Conservation (phyloP, 2,113 vertebrate genomes). For the Pedionomus torquatus region DNA sequence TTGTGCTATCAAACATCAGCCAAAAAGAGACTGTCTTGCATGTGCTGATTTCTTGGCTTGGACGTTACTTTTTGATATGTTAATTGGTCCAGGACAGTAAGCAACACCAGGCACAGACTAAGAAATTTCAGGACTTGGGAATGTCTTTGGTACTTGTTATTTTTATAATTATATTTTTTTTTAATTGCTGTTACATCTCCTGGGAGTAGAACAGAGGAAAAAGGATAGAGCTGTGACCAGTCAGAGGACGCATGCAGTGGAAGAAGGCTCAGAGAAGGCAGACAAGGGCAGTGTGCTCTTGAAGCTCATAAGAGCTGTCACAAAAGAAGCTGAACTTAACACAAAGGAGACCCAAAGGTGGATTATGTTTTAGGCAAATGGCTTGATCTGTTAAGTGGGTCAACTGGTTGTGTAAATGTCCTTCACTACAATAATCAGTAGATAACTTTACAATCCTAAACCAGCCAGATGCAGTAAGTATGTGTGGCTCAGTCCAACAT, state of each 20-base stretch:
- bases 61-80: not conserved
- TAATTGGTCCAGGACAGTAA: not conserved
- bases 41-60: not conserved
- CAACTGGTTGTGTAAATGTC: not conserved
- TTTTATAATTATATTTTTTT: not conserved
- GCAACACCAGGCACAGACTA: not conserved
- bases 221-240: not conserved
- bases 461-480: not conserved
- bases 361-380: not conserved
- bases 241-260: accelerated
- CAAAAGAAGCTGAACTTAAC: not conserved
- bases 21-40: not conserved
- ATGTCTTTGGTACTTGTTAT: accelerated
- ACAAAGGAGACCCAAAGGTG: accelerated
- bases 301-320: not conserved
- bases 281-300: accelerated
- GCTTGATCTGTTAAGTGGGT: not conserved
- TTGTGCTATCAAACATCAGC: not conserved
- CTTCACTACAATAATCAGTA: not conserved
- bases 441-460: not conserved
- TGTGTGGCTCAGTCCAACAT: not conserved
- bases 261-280: not conserved
- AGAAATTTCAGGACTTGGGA: not conserved
- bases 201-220: not conserved
- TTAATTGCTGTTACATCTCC: not conserved